These are phyloP conservation scores for Muscina levida DNA, from an alignment of 2,888 invertebrate genomes.

Conservation along the genomic window DNA sequence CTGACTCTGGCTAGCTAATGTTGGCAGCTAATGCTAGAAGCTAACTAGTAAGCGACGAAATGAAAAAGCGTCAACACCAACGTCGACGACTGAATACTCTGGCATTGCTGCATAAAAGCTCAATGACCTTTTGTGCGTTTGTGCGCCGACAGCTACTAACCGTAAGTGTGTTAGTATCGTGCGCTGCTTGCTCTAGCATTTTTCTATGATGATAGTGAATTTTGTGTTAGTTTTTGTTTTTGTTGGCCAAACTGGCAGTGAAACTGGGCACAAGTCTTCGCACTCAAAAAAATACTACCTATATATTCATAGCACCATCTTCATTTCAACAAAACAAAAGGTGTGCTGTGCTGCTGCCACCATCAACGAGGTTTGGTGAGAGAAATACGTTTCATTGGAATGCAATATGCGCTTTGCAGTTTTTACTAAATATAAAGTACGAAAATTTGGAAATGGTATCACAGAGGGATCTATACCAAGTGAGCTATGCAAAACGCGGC, in stretches of 20 bases:
- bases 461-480: no score
- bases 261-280: constrained; percentile 37
- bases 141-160: no score
- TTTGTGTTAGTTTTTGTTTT: constrained; percentile 23
- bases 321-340: no score
- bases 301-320: constrained; percentile 9
- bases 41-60: constrained; percentile 24
- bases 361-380: background rate
- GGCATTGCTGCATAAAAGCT: constrained; percentile 62
- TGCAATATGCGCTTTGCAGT: no score
- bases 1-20: no score
- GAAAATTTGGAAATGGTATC: no score
- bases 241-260: constrained; percentile 40
- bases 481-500: no score
- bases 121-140: constrained; percentile 59
- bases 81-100: constrained; percentile 28
- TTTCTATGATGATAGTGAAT: constrained; percentile 11
- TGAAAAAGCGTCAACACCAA: background rate
- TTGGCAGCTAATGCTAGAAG: constrained; percentile 32
- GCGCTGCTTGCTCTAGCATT: background rate
- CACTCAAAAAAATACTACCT: background rate
- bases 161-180: background rate
- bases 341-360: background rate
- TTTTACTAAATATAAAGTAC: no score
- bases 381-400: no score